Conservation (phyloP, 2,888 invertebrate genomes). For the Amphipoea oculea region DNA sequence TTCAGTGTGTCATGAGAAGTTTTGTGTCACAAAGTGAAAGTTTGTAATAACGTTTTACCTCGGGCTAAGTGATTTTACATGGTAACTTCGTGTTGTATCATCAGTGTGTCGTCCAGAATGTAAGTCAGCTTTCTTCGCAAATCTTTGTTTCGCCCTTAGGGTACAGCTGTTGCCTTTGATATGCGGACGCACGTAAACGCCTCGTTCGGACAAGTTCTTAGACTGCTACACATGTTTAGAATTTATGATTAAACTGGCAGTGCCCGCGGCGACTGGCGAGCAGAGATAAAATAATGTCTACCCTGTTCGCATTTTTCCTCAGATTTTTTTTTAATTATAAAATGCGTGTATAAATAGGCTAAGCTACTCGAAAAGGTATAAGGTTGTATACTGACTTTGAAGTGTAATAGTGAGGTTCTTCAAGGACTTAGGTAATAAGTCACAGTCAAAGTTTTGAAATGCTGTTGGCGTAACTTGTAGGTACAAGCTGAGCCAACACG, state of each 20-base stretch:
- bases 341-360: not conserved
- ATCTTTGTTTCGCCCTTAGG: slow-evolving; percentile 4
- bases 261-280: not conserved
- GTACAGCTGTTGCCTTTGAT: slow-evolving; percentile 38
- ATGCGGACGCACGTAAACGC: slow-evolving; percentile 23
- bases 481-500: slow-evolving; percentile 3
- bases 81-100: slow-evolving; percentile 1
- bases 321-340: not conserved
- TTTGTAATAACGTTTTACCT: slow-evolving; percentile 36
- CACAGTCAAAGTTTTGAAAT: not conserved
- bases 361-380: not conserved
- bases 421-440: slow-evolving; percentile 1
- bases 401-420: not conserved
- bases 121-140: slow-evolving; percentile 16
- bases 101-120: not conserved
- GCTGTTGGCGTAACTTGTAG: not conserved
- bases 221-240: slow-evolving; percentile 40
- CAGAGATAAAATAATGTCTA: not conserved
- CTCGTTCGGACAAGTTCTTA: slow-evolving; percentile 37
- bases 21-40: slow-evolving; percentile 30
- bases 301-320: not conserved
- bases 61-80: not conserved
- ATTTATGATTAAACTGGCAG: slow-evolving; percentile 44
- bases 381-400: not conserved
- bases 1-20: slow-evolving; percentile 9